Conservation (phyloP, 2,113 vertebrate genomes). For the Acanthochromis polyacanthus region DNA sequence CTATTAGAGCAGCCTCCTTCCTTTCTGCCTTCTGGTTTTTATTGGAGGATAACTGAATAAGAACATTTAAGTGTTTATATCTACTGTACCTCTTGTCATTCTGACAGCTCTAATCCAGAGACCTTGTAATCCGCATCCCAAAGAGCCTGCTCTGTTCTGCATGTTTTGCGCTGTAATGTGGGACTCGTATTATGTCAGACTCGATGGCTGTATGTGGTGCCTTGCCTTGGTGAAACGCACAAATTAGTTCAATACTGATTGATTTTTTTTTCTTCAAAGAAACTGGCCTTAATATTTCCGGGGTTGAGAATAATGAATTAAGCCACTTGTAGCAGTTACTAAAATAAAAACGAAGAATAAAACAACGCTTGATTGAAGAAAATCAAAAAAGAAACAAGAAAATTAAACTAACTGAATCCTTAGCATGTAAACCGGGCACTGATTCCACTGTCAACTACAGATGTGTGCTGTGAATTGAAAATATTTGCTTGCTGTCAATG, state of each 20-base stretch:
- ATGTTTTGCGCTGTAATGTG: slow-evolving; percentile 68
- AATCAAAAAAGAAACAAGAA: not conserved
- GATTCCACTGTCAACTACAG: slow-evolving; percentile 28
- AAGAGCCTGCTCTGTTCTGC: slow-evolving; percentile 65
- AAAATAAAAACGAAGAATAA: not conserved
- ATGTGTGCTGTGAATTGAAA: slow-evolving; percentile 29
- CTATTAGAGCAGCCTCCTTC: slow-evolving; percentile 34
- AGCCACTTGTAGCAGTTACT: slow-evolving; percentile 34
- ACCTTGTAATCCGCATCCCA: slow-evolving; percentile 57
- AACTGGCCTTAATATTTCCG: slow-evolving; percentile 36
- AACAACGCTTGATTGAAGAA: slow-evolving; percentile 33
- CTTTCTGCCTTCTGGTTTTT: slow-evolving; percentile 28
- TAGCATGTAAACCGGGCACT: slow-evolving; percentile 56
- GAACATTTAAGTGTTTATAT: slow-evolving; percentile 34
- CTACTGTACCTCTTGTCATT: slow-evolving; percentile 42
- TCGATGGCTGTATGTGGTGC: slow-evolving; percentile 70
- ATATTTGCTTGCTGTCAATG: slow-evolving; percentile 27
- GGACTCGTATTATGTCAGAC: slow-evolving; percentile 58
- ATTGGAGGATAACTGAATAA: slow-evolving; percentile 24
- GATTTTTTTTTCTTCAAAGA: slow-evolving; percentile 4
- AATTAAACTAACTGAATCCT: slow-evolving; percentile 16
- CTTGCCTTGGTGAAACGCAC: slow-evolving; percentile 74
- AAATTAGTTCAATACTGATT: slow-evolving; percentile 12
- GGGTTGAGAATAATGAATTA: slow-evolving; percentile 32
- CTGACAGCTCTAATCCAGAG: slow-evolving; percentile 47